phyloP scores from a whole-genome alignment of 2,113 vertebrate species.

The Lagopus leucura region DNA sequence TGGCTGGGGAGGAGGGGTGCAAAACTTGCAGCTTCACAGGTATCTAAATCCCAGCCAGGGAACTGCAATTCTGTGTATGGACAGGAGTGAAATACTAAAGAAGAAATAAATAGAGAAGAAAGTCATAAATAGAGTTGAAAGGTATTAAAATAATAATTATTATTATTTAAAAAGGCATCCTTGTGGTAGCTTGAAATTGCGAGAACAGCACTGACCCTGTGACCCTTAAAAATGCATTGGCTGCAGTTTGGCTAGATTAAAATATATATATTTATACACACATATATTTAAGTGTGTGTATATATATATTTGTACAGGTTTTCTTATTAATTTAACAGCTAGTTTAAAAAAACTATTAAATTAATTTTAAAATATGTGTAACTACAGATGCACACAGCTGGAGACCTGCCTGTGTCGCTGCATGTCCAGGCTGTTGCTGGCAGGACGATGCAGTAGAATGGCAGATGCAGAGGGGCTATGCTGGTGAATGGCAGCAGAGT shows the following conservation, averaged over 20 bases:
- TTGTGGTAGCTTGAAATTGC: not conserved
- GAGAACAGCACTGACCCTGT: constrained; percentile 44
- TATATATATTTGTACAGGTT: not conserved
- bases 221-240: constrained; percentile 36
- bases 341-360: constrained; percentile 16
- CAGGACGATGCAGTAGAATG: not conserved
- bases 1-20: not conserved
- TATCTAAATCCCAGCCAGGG: not conserved
- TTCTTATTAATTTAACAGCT: constrained; percentile 55
- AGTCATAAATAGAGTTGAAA: constrained; percentile 57
- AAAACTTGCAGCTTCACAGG: not conserved
- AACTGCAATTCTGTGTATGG: not conserved
- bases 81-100: constrained; percentile 22
- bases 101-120: constrained; percentile 60
- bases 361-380: not conserved
- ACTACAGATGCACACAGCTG: not conserved
- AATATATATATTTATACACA: not conserved
- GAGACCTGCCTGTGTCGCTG: not conserved
- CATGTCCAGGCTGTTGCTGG: not conserved
- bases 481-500: not conserved
- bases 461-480: fast-evolving
- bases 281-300: not conserved
- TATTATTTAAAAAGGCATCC: not conserved
- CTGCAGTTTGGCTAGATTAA: not conserved
- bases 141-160: constrained; percentile 23